A percentile compares a stretch with the other conserved stretches of the same genome.
phyloP scores from a whole-genome alignment of 2,113 vertebrate genomes.

The Piprites chloris region DNA sequence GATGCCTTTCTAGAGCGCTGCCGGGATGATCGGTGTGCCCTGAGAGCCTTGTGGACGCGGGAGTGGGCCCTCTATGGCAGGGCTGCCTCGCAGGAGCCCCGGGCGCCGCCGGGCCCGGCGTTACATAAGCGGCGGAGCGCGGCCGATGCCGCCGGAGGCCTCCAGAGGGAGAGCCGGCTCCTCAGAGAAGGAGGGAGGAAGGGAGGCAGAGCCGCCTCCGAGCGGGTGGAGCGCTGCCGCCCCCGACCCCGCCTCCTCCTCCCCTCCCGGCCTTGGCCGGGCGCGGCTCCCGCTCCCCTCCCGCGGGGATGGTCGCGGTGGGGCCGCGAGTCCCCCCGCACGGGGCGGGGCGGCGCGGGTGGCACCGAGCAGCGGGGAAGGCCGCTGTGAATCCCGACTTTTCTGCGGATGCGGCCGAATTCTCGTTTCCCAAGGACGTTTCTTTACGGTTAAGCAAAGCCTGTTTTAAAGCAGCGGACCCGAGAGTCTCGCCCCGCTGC shows the following conservation, averaged over 20 bases:
- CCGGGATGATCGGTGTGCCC: rapidly evolving
- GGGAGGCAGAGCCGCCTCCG: too few species aligned
- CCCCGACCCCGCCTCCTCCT: background rate
- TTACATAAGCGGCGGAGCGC: background rate
- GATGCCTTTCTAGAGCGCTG: background rate
- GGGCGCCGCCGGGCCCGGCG: background rate
- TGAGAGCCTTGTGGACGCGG: rapidly evolving
- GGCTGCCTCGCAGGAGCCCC: background rate
- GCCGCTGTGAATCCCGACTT: rapidly evolving
- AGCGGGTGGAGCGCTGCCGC: too few species aligned
- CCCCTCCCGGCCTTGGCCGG: background rate
- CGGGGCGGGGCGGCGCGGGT: background rate
- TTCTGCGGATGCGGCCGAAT: background rate
- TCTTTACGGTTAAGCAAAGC: background rate
- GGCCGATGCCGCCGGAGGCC: background rate
- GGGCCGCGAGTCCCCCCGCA: rapidly evolving
- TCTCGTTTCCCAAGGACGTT: background rate
- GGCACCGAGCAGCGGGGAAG: background rate
- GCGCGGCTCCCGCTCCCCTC: too few species aligned
- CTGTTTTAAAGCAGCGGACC: rapidly evolving
- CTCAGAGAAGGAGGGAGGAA: background rate
- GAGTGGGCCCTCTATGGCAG: rapidly evolving
- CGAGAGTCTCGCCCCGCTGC: background rate
- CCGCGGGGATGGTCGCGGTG: background rate
- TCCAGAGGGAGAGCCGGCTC: conserved; percentile 32